A percentile compares a stretch with the other conserved stretches of the same genome.
Evolutionary conservation across 2,113 vertebrate genomes (phyloP).

Genomic region (Carlito syrichta): DNA sequence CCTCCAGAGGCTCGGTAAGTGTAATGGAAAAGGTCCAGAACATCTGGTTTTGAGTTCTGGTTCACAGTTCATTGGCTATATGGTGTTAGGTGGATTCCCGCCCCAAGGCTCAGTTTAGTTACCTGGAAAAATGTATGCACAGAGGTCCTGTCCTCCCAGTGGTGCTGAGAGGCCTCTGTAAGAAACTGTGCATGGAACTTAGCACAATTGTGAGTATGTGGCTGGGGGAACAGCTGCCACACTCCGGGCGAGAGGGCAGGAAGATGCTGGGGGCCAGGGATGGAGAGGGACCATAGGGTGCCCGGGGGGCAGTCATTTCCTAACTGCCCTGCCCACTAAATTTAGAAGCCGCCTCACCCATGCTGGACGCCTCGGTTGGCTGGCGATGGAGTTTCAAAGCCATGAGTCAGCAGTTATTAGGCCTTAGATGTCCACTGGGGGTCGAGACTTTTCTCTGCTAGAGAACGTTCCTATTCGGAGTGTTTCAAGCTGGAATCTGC

Average conservation of each 20-base stretch:
- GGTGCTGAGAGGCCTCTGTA: too few relatives aligned
- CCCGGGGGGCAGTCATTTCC: background rate
- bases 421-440: background rate
- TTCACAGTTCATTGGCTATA: background rate
- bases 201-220: fast-evolving
- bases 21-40: background rate
- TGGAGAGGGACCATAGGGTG: fast-evolving
- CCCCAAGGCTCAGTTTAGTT: background rate
- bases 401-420: background rate
- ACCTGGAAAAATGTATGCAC: background rate
- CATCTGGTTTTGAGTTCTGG: background rate
- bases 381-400: background rate
- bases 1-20: background rate
- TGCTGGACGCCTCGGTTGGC: background rate
- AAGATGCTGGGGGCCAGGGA: background rate
- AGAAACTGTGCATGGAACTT: background rate
- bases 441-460: background rate
- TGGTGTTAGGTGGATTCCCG: background rate
- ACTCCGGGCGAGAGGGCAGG: background rate
- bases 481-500: background rate
- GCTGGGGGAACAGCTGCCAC: background rate
- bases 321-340: background rate
- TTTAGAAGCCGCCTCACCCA: background rate
- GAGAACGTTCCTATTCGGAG: background rate
- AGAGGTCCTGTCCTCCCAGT: background rate